A percentile compares a stretch with the other conserved stretches of the same genome.
Evolutionary conservation across 2,113 vertebrate genomes (phyloP).

Genomic region (Raphicerus campestris): DNA sequence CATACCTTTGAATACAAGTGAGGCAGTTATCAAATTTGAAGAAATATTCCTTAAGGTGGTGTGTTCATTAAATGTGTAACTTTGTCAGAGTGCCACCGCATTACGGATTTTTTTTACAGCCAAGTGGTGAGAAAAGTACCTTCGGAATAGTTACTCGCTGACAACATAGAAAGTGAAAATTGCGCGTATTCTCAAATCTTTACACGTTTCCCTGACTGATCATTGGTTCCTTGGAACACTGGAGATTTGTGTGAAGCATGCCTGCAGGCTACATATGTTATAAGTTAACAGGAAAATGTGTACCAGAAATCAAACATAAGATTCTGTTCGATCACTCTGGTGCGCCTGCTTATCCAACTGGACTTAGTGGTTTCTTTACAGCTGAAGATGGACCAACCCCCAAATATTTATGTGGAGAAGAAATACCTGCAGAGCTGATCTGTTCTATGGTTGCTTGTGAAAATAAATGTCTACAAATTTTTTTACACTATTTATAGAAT

Average conservation of each 20-base stretch:
- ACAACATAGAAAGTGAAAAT: slow-evolving; percentile 88
- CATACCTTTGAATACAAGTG: slow-evolving; percentile 57
- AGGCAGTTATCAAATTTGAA: slow-evolving; percentile 70
- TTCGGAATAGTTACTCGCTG: slow-evolving; percentile 79
- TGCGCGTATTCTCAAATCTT: slow-evolving; percentile 83
- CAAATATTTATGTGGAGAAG: neutral
- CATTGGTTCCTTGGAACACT: slow-evolving; percentile 83
- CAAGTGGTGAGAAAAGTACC: slow-evolving; percentile 81
- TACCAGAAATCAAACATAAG: slow-evolving; percentile 79
- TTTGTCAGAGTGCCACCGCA: slow-evolving; percentile 74
- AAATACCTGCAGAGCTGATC: neutral
- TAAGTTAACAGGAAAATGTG: slow-evolving; percentile 86
- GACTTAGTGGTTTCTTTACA: neutral
- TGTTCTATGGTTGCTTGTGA: accelerated
- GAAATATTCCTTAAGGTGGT: slow-evolving; percentile 79
- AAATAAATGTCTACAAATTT: neutral
- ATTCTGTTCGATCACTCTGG: slow-evolving; percentile 62
- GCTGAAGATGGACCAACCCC: neutral
- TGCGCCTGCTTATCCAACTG: slow-evolving; percentile 39
- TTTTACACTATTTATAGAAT: neutral
- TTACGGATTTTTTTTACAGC: slow-evolving; percentile 66
- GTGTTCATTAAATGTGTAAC: slow-evolving; percentile 92
- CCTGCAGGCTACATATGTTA: slow-evolving; percentile 89
- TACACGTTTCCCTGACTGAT: slow-evolving; percentile 85
- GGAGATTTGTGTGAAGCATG: slow-evolving; percentile 85